A percentile compares a stretch with the other conserved stretches of the same genome.
phyloP scores from a whole-genome alignment of 1,140 invertebrate genomes.

The Panagrolaimus sp. region DNA sequence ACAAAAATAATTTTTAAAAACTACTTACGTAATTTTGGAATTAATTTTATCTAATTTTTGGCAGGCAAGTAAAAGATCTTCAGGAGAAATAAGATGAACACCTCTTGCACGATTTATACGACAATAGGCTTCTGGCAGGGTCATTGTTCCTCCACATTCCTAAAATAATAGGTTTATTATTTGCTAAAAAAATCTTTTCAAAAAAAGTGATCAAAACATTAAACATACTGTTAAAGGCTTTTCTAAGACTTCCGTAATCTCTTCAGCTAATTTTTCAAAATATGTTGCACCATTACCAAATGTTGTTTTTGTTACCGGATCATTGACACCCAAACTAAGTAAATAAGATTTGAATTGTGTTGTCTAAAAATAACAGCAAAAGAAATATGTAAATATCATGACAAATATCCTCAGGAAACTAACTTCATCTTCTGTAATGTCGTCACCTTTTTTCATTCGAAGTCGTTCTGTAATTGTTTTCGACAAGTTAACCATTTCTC shows the following conservation, averaged over 20 bases:
- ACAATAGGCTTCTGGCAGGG: slow-evolving; percentile 90
- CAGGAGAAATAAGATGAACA: slow-evolving; percentile 64
- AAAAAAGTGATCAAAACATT: slow-evolving; percentile 2
- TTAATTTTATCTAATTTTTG: slow-evolving; percentile 59
- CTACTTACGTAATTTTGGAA: slow-evolving; percentile 32
- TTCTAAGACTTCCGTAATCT: slow-evolving; percentile 76
- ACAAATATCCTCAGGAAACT: slow-evolving; percentile 22
- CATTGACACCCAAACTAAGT: slow-evolving; percentile 83
- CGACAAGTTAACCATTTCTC: slow-evolving; percentile 89
- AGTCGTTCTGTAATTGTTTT: slow-evolving; percentile 88
- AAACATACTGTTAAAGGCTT: slow-evolving; percentile 72
- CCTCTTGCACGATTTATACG: slow-evolving; percentile 74
- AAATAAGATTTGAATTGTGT: slow-evolving; percentile 89
- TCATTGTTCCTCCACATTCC: slow-evolving; percentile 76
- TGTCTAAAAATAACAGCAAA: slow-evolving; percentile 64
- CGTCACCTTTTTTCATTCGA: slow-evolving; percentile 85
- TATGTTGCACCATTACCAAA: slow-evolving; percentile 81
- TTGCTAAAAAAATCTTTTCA: slow-evolving; percentile 17
- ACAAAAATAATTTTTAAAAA: slow-evolving; percentile 14
- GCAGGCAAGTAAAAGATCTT: slow-evolving; percentile 64
- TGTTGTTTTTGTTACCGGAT: slow-evolving; percentile 84
- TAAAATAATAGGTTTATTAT: slow-evolving; percentile 26
- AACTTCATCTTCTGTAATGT: slow-evolving; percentile 81
- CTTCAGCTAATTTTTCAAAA: slow-evolving; percentile 76
- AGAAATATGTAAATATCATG: slow-evolving; percentile 10